Base-by-base conservation (phyloP, 1,140 invertebrate genomes). In the Drosophila burlai region DNA sequence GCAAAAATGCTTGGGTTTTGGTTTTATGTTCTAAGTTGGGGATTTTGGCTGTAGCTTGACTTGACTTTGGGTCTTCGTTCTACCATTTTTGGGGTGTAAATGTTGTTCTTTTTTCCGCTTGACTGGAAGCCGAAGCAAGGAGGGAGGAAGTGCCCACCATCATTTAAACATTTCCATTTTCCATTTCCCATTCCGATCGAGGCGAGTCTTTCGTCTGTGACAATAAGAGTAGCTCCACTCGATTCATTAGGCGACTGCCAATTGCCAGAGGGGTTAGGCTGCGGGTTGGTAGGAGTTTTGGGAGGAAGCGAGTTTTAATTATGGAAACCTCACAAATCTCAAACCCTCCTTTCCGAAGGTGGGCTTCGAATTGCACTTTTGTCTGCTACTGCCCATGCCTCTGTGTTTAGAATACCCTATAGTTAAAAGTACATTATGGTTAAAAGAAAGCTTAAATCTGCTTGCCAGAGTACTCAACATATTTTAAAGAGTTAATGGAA, bases 21-120 rank as follows among this genome's bases (percentile, higher is more conserved):
- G 13, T 24, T 58, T 57, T 29, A 13, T 26, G 7, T 7, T 40
- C 31, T 29, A 15, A 46, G 16, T 24, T 50, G n/a, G 34, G 3
- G 11, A 36, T 18, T 26, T 42, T 49, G 3, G 15, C 46, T 9
- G 4, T 16, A 15, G 46, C 47, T 13, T 21, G 49, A n/a, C 50
- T 34, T 54, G 59, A 36, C 45, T 62, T 50, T 38, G 60, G 11
- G 4, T 45, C 40, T 58, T 49, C 34, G 62, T n/a, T 26, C 31
- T 45, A 18, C 21, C 16, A 11, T 65, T 65, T 77, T 55, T 31
- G 47, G 75, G 55, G 72, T 85, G 67, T 49, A 73, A 78, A 81
- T 65, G 74, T 55, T 85, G 67, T 50, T 85, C 24, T 81, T 13
- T 36, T 81, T 86, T 79, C 68, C 64, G 83, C 65, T 60, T 46